Percentiles rank a stretch among this genome's conserved stretches.
Conservation (phyloP, 2,113 vertebrate species). For the Paramormyrops kingsleyae region DNA sequence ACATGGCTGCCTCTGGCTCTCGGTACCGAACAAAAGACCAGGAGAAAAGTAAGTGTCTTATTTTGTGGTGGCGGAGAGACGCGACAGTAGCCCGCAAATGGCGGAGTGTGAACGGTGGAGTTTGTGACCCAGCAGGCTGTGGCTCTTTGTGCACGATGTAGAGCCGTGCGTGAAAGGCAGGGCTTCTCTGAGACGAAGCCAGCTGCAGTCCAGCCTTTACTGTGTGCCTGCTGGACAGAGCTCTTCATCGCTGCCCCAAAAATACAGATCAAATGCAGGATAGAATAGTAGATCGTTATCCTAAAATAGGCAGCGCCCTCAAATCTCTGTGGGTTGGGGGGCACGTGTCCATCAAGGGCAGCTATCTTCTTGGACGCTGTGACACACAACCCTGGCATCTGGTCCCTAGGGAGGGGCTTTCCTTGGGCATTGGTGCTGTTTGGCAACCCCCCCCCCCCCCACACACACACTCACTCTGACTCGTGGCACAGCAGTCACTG, state of each 20-base stretch:
- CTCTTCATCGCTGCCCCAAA: not conserved
- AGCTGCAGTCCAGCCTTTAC: not conserved
- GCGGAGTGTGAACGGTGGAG: not conserved
- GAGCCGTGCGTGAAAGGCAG: not conserved
- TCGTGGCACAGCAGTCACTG: not conserved
- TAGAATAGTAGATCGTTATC: not conserved
- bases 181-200: not conserved
- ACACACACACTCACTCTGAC: not conserved
- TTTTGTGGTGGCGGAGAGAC: constrained; percentile 21
- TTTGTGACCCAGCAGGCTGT: not conserved
- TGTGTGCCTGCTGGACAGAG: not conserved
- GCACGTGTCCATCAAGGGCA: not conserved
- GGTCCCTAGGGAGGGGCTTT: not conserved
- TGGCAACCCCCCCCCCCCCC: not conserved
- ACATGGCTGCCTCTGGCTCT: constrained; percentile 54
- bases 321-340: not conserved
- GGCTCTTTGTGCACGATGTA: not conserved
- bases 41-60: not conserved
- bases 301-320: not conserved
- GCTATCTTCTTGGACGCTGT: not conserved
- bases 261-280: not conserved
- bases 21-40: constrained; percentile 25
- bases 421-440: not conserved
- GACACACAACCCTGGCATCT: not conserved
- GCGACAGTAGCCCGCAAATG: too few species aligned